Evolutionary conservation across 2,888 invertebrate genomes (phyloP).

Genomic region (Catocala nupta): DNA sequence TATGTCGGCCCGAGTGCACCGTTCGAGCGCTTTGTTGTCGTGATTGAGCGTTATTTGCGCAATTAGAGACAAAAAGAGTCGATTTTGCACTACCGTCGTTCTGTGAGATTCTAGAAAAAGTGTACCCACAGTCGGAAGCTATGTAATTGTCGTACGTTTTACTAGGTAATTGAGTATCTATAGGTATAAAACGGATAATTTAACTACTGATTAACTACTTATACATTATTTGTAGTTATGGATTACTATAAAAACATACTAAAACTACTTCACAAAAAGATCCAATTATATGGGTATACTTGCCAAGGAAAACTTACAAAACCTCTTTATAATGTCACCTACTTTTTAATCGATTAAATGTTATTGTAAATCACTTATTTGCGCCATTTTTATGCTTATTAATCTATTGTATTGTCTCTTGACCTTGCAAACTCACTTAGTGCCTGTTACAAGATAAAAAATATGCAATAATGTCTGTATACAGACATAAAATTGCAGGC

Average conservation of each 20-base stretch:
- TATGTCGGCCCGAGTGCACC: constrained; percentile 44
- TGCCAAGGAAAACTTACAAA: too few species aligned
- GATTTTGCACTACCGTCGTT: constrained; percentile 42
- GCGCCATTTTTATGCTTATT: neutral
- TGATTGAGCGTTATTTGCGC: constrained; percentile 58
- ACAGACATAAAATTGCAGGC: too few species aligned
- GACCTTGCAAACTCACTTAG: neutral
- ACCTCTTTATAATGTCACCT: neutral
- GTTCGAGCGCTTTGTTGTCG: constrained; percentile 54
- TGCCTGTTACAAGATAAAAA: too few species aligned
- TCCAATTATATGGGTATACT: too few species aligned
- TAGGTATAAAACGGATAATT: neutral
- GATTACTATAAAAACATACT: neutral
- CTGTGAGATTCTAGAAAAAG: constrained; percentile 45
- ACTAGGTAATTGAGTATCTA: constrained; percentile 1
- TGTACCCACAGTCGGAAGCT: constrained; percentile 32
- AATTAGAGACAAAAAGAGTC: constrained; percentile 54
- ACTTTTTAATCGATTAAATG: neutral
- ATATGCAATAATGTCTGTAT: too few species aligned
- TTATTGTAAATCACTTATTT: neutral
- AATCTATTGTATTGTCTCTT: neutral
- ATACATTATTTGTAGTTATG: too few species aligned
- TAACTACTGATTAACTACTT: too few species aligned
- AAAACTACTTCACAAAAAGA: too few species aligned
- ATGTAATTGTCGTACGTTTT: constrained; percentile 6